Conservation (phyloP, 2,113 vertebrate genomes). For the Petromus typicus region DNA sequence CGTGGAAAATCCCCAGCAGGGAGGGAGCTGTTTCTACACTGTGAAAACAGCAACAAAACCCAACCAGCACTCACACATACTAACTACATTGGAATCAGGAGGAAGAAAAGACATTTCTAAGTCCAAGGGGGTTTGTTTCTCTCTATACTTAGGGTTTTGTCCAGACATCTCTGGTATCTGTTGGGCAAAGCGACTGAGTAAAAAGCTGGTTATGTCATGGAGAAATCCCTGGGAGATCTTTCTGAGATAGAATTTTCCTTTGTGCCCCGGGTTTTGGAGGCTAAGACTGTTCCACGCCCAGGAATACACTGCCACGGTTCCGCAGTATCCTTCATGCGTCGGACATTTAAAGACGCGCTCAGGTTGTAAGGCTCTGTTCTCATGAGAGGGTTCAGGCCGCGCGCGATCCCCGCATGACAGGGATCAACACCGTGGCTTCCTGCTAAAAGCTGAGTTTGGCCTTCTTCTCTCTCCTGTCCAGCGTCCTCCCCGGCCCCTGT, state of each 20-base stretch:
- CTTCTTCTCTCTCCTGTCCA: neutral
- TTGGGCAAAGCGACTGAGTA: neutral
- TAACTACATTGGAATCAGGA: neutral
- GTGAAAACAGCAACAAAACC: neutral
- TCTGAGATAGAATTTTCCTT: neutral
- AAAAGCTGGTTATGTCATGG: neutral
- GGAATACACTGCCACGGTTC: neutral
- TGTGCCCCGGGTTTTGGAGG: neutral
- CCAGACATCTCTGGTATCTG: neutral
- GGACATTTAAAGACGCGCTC: neutral
- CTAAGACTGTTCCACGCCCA: neutral
- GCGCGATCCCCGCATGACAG: neutral
- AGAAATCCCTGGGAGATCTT: neutral
- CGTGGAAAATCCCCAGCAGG: slow-evolving; percentile 68
- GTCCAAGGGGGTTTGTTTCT: neutral
- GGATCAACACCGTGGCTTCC: neutral
- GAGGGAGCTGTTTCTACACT: slow-evolving; percentile 8
- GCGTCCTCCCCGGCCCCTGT: neutral
- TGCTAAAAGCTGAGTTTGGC: neutral
- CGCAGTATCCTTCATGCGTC: too few relatives aligned
- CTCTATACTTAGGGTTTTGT: neutral
- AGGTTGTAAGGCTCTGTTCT: neutral
- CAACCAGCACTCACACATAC: neutral
- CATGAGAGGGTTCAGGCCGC: neutral
- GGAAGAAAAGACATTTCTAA: neutral